Evolutionary conservation across 2,797 vertebrate species (phyloP), one percentile per base, ranked within the genome.

Genomic region (Potorous gilbertii): DNA sequence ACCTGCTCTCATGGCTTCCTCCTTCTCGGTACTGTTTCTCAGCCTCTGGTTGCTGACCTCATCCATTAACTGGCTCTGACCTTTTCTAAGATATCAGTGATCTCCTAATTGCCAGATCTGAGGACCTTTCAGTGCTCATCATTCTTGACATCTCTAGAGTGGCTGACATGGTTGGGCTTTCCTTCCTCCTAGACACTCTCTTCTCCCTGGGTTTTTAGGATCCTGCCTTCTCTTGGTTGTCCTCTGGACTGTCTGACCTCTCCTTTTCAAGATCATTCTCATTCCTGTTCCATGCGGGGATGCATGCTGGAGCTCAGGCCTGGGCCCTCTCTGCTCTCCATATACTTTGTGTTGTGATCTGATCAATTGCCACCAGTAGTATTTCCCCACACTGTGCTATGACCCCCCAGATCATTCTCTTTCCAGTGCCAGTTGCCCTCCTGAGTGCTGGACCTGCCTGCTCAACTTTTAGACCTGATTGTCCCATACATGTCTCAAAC

Each of bases 1-100:
- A 0, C 27, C n/a, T 27, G 74, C 40, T 3, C 24, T 50, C 40
- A 46, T 2, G 2, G 2, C 40, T 12, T 46, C 21, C 21, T 0
- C 40, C 0, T 46, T 40, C 74, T 62, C 29, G 4, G 16, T 46
- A 40, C 50, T 3, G 9, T 2, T 81, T 87, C 5, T 87, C 40
- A 50, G 10, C 21, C 74, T 21, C 74, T 10, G 59, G 18, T 34
- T 1, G 3, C 24, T 27, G 40, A 87, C 40, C 24, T 87, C 74
- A 46, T 46, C 10, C 21, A 11, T 28, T 9, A 87, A 1, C 9
- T 0, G 3, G 21, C 46, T 5, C 40, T 9, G 1, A 81, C 74
- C 66, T 50, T 50, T 87, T 24, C 24, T 11, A 46, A 87, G 40
- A 27, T 27, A 8, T 3, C 21, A 1, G 66, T 87, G 74, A 87